These are phyloP conservation scores for Lipophrys pholis DNA, from an alignment of 2,113 vertebrate species.

Conservation along the genomic window DNA sequence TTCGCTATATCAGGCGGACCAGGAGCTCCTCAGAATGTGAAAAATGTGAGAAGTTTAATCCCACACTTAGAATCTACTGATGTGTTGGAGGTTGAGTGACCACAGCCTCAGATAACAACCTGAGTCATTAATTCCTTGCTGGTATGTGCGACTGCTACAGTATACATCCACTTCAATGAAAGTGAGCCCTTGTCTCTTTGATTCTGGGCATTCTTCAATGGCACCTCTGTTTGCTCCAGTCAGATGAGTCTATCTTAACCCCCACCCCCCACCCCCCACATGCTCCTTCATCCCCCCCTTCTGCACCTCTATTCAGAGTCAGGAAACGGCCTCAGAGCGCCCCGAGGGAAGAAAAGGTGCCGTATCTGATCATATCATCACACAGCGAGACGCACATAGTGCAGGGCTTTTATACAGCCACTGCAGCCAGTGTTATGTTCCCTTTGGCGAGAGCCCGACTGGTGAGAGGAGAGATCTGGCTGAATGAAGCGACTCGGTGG, in stretches of 20 bases:
- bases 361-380: conserved; percentile 78
- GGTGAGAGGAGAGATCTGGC: conserved; percentile 52
- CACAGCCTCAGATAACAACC: conserved; percentile 23
- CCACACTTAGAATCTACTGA: conserved; percentile 4
- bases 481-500: conserved; percentile 50
- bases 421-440: conserved; percentile 61
- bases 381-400: conserved; percentile 63
- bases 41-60: conserved; percentile 22
- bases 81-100: too few relatives aligned
- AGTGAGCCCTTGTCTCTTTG: conserved; percentile 73
- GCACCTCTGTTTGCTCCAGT: conserved; percentile 79
- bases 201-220: conserved; percentile 75
- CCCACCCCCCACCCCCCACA: conserved; percentile 23
- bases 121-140: conserved; percentile 38
- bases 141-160: conserved; percentile 63
- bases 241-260: conserved; percentile 76
- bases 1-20: neutral
- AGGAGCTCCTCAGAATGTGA: neutral
- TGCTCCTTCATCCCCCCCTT: conserved; percentile 20
- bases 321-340: conserved; percentile 74
- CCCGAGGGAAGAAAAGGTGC: conserved; percentile 76
- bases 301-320: conserved; percentile 75
- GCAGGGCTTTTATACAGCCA: conserved; percentile 57
- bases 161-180: conserved; percentile 64
- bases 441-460: conserved; percentile 44